These are phyloP conservation scores for Volucella zonaria DNA, from an alignment of 2,888 invertebrate species.

Conservation along the genomic window DNA sequence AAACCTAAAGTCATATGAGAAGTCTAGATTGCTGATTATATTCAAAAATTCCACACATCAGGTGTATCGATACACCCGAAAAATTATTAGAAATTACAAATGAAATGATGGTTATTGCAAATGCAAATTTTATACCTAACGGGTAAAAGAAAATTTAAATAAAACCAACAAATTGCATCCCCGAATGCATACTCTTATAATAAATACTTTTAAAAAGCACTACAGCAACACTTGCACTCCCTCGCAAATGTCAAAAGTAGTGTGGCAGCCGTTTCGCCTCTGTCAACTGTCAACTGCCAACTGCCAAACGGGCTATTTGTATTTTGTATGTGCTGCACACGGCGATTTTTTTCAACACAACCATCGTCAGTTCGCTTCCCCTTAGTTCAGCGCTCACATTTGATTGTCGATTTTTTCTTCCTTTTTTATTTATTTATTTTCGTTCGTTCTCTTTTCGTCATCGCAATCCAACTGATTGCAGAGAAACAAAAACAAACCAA, in stretches of 20 bases:
- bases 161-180: too few species aligned
- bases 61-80: too few species aligned
- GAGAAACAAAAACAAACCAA: constrained; percentile 53
- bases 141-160: too few species aligned
- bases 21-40: too few species aligned
- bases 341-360: constrained; percentile 2
- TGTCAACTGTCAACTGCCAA: constrained; percentile 61
- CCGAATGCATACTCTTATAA: too few species aligned
- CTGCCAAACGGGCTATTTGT: neutral
- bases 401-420: constrained; percentile 17
- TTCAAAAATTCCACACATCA: too few species aligned
- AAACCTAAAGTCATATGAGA: too few species aligned
- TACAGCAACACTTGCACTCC: constrained; percentile 38
- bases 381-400: constrained; percentile 50
- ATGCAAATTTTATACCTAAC: too few species aligned
- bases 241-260: constrained; percentile 37
- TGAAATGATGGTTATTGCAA: too few species aligned
- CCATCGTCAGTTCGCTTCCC: constrained; percentile 38
- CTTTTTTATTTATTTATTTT: constrained; percentile 64
- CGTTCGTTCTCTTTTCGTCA: constrained; percentile 45
- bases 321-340: neutral
- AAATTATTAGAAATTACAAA: too few species aligned
- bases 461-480: constrained; percentile 54
- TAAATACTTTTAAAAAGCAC: neutral
- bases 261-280: neutral